phyloP scores from a whole-genome alignment of 1,140 invertebrate genomes.

The Drosophila equinoxialis region DNA sequence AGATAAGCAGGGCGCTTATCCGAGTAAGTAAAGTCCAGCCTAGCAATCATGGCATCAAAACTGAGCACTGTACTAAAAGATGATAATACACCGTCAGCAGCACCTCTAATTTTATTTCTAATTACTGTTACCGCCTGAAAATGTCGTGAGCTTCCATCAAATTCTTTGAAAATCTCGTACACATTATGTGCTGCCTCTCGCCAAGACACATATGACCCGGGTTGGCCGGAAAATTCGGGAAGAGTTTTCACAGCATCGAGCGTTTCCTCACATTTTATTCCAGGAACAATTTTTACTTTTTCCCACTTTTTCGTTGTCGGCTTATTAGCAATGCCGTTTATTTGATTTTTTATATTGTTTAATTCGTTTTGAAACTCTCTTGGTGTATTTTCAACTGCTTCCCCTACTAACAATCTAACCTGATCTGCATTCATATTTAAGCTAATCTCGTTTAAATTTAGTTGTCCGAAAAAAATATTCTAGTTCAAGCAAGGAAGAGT shows the following conservation, averaged over 20 bases:
- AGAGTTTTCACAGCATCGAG: conserved; percentile 11
- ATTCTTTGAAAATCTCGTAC: conserved; percentile 1
- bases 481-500: conserved; percentile 5
- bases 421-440: conserved; percentile 1
- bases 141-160: background rate
- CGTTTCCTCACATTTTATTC: conserved; percentile 8
- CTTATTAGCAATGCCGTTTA: background rate
- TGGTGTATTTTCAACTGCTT: background rate
- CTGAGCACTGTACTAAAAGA: no score
- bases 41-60: no score
- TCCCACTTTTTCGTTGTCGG: conserved; percentile 2
- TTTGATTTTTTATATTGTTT: background rate
- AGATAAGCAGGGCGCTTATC: no score
- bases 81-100: no score
- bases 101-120: conserved; percentile 4
- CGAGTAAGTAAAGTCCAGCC: no score
- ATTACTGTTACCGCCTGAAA: background rate
- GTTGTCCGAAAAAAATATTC: background rate
- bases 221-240: conserved; percentile 4
- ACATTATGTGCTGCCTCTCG: background rate
- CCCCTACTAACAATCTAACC: conserved; percentile 1
- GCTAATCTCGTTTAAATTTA: conserved; percentile 1
- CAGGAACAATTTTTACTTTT: conserved; percentile 4
- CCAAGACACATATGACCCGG: background rate
- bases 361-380: background rate